A percentile compares a stretch with the other conserved stretches of the same genome.
phyloP scores from a whole-genome alignment of 2,888 invertebrate genomes.

The Hecatera dysodea region DNA sequence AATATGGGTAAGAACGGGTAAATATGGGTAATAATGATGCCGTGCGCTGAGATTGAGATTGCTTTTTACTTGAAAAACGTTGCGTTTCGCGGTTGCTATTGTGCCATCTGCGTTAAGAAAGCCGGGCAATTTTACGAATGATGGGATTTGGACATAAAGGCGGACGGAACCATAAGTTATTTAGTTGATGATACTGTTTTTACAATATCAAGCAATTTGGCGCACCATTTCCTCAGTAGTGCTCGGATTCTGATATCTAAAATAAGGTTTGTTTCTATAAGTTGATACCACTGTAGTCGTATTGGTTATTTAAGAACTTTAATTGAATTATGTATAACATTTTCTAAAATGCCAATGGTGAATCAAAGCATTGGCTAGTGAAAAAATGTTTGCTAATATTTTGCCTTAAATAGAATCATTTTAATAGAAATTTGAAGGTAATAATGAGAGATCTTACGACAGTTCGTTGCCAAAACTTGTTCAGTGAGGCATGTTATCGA shows the following conservation, averaged over 20 bases:
- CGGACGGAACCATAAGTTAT: slow-evolving; percentile 19
- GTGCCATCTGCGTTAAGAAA: slow-evolving; percentile 47
- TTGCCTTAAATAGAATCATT: too few species aligned
- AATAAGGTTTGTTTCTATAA: not conserved
- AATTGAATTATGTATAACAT: slow-evolving; percentile 9
- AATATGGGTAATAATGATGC: slow-evolving; percentile 55
- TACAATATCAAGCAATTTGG: not conserved
- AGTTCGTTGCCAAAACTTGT: slow-evolving; percentile 22
- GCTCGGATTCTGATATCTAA: not conserved
- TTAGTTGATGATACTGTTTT: slow-evolving; percentile 2
- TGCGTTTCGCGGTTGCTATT: slow-evolving; percentile 41
- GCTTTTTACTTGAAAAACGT: slow-evolving; percentile 50
- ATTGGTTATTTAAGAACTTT: not conserved
- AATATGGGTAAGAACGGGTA: slow-evolving; percentile 53
- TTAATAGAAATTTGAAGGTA: too few species aligned
- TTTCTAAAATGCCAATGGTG: not conserved
- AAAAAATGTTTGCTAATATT: not conserved
- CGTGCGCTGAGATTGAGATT: slow-evolving; percentile 53
- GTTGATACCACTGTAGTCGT: not conserved
- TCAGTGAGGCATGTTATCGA: slow-evolving; percentile 34
- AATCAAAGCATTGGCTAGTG: slow-evolving; percentile 2
- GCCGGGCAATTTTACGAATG: slow-evolving; percentile 40
- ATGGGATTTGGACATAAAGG: slow-evolving; percentile 28
- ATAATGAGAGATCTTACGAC: not conserved
- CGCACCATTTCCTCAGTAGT: not conserved